These are phyloP conservation scores for Acropora yongei DNA, from an alignment of 64 coral and sea anemone species.

Conservation along the genomic window DNA sequence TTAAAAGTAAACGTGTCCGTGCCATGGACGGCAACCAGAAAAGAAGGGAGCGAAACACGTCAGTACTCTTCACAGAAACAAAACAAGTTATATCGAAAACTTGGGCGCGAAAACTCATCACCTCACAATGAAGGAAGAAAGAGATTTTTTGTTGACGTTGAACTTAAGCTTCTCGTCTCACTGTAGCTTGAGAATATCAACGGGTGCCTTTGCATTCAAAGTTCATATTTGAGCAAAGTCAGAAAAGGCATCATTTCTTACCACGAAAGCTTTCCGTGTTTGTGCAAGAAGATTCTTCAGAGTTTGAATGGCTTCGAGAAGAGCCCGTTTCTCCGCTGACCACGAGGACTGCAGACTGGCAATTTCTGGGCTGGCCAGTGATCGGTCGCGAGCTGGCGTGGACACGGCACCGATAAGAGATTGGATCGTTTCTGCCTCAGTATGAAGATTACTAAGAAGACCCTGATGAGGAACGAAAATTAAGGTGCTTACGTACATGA, in stretches of 20 bases:
- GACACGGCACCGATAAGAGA: constrained; percentile 73
- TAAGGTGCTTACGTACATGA: background rate
- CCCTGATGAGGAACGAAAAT: constrained; percentile 25
- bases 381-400: constrained; percentile 25
- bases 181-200: no score
- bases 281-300: constrained; percentile 81
- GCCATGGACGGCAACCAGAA: no score
- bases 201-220: no score
- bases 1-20: no score
- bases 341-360: constrained; percentile 69
- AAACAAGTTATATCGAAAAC: no score
- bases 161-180: no score
- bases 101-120: no score
- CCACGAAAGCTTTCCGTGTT: constrained; percentile 69
- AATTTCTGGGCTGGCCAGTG: constrained; percentile 30
- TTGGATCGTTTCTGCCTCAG: constrained; percentile 87
- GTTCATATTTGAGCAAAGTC: no score
- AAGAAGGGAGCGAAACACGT: no score
- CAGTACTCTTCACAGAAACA: no score
- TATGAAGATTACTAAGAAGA: constrained; percentile 82
- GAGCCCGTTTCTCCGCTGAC: constrained; percentile 78
- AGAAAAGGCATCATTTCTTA: constrained; percentile 10
- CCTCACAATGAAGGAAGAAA: no score
- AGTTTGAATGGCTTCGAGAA: constrained; percentile 82
- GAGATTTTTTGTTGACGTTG: no score